A percentile compares a stretch with the other conserved stretches of the same genome.
phyloP scores from a whole-genome alignment of 2,888 invertebrate species.

The Chaetogeoica ovagalla region DNA sequence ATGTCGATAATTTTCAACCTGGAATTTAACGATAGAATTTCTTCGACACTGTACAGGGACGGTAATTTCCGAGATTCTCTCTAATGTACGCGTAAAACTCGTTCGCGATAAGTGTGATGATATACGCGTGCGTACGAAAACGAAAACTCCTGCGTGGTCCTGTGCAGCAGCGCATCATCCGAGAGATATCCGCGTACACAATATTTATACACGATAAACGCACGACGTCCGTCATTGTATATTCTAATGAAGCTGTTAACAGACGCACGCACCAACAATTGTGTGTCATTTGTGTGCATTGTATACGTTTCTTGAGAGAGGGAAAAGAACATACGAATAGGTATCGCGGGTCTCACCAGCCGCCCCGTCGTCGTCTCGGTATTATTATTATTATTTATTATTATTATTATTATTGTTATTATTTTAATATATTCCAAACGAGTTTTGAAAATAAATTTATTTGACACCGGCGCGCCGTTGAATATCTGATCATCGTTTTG shows the following conservation, averaged over 20 bases:
- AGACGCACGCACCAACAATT: neutral
- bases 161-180: no score
- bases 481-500: conserved; percentile 45
- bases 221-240: conserved; percentile 32
- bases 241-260: conserved; percentile 53
- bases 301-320: neutral
- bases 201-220: no score
- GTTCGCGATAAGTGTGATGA: no score
- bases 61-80: no score
- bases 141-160: no score
- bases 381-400: conserved; percentile 9
- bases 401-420: conserved; percentile 1
- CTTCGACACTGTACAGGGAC: no score
- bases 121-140: no score
- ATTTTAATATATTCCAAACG: conserved; percentile 47
- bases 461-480: conserved; percentile 39
- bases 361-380: neutral
- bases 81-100: no score
- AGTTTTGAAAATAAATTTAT: conserved; percentile 50
- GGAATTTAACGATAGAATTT: no score
- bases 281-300: no score
- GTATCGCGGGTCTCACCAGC: neutral
- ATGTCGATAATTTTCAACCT: no score
- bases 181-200: no score
- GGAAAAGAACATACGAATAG: neutral